Evolutionary conservation across 1,140 invertebrate species (phyloP), one percentile per base, ranked within the genome.

Genomic region (Drosophila nannoptera): DNA sequence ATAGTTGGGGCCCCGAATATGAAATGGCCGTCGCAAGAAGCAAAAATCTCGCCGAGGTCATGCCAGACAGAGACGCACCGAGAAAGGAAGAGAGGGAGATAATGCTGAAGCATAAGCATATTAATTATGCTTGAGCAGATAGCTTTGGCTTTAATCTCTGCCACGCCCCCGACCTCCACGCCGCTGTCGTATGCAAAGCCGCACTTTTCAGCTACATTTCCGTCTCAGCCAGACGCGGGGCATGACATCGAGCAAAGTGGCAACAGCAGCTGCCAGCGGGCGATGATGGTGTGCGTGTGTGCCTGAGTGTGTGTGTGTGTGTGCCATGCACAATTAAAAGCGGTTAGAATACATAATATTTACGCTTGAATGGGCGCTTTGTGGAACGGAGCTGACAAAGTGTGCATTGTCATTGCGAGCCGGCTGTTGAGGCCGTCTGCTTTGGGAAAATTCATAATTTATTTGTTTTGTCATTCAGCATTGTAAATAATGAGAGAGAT

Each of bases 391-490:
- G 46, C 58, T 42, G 58, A 64, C 58, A 56, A 43, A 70, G 58
- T 68, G 50, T 77, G 77, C 80, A 64, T 73, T 71, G 81, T 84
- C 81, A 84, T 86, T 73, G 58, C 60, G 80, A 69, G 56, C 55
- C 56, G 45, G 58, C 64, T 56, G 65, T 49, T 67, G 68, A 49
- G 38, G 45, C 45, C 68, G 58, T 29, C 61, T 70, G 60, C 45
- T 64, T 74, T 81, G 58, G 22, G 74, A 77, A 70, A 72, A 86
- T 86, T 86, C 77, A 86, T 86, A 86, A 86, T 81, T 86, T 86
- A 86, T 86, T 86, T 86, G 81, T 86, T 81, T 86, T 86, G 82
- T 86, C 81, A 86, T 86, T 87, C 77, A 73, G 59, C 77, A 87
- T 81, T 81, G 81, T 86, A 81, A 86, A 86, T 86, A 77, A 86